Evolutionary conservation across 2,888 invertebrate species (phyloP).

Genomic region (Glyphotaelius pellucidus): DNA sequence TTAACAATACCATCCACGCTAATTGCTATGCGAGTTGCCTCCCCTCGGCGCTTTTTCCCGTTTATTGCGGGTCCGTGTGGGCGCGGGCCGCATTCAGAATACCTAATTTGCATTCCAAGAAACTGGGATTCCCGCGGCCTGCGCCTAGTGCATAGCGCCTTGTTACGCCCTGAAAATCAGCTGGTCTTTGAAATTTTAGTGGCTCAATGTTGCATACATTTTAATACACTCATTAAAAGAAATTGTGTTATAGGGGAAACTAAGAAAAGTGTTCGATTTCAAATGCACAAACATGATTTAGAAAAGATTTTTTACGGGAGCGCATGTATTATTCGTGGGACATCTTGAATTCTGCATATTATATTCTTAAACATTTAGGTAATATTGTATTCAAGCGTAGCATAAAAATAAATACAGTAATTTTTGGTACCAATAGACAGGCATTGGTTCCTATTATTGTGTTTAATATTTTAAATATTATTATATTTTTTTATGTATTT

Average conservation of each 20-base stretch:
- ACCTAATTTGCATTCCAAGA: conserved; percentile 57
- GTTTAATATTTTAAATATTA: too few species aligned
- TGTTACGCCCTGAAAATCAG: background rate
- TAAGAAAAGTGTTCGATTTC: too few species aligned
- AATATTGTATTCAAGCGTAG: too few species aligned
- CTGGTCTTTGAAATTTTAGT: background rate
- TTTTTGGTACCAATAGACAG: too few species aligned
- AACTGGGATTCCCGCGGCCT: conserved; percentile 6
- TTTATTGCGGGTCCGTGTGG: conserved; percentile 54
- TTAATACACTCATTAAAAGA: background rate
- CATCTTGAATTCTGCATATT: too few species aligned
- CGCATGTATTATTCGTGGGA: too few species aligned
- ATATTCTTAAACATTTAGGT: too few species aligned
- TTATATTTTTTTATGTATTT: too few species aligned
- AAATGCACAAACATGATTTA: too few species aligned
- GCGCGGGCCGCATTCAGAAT: conserved; percentile 27
- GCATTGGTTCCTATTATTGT: too few species aligned
- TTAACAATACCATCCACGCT: conserved; percentile 59
- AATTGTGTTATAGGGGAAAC: background rate
- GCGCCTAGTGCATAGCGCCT: background rate
- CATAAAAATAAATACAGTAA: too few species aligned
- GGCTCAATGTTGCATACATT: background rate
- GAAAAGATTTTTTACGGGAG: too few species aligned
- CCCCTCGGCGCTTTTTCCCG: conserved; percentile 50
- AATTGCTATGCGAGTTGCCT: conserved; percentile 58